A percentile compares a stretch with the other conserved stretches of the same genome.
Conservation (phyloP, 2,797 vertebrate species). For the Pempheris klunzingeri region DNA sequence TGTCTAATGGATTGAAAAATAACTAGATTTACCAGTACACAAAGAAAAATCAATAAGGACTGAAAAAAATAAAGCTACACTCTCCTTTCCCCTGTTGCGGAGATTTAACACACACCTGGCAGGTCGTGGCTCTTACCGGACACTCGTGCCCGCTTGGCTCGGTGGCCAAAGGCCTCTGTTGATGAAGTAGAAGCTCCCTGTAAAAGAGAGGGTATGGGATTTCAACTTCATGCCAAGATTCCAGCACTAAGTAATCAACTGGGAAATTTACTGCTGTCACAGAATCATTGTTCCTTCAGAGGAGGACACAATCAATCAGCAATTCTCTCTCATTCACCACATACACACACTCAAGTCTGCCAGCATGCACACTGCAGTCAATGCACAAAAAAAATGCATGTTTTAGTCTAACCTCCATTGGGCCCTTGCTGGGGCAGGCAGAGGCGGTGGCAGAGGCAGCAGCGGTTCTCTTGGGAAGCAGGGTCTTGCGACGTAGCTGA, state of each 20-base stretch:
- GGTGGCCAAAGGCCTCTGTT: slow-evolving; percentile 97
- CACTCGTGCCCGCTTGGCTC: slow-evolving; percentile 98
- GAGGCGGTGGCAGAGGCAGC: slow-evolving; percentile 93
- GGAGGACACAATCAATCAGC: slow-evolving; percentile 23
- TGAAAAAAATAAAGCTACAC: neutral
- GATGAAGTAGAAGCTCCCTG: slow-evolving; percentile 98
- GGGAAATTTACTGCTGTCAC: slow-evolving; percentile 23
- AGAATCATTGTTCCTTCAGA: slow-evolving; percentile 37
- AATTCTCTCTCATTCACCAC: neutral
- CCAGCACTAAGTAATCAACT: slow-evolving; percentile 21
- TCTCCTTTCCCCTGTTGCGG: slow-evolving; percentile 58
- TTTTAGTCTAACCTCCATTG: slow-evolving; percentile 91
- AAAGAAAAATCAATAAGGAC: slow-evolving; percentile 24
- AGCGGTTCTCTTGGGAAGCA: slow-evolving; percentile 98
- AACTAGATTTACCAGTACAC: slow-evolving; percentile 28
- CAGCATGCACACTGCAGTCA: slow-evolving; percentile 24
- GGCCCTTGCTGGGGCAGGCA: slow-evolving; percentile 91
- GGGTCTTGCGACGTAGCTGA: slow-evolving; percentile 99
- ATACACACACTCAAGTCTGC: neutral
- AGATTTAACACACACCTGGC: slow-evolving; percentile 90
- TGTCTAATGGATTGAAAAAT: slow-evolving; percentile 40
- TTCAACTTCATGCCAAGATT: slow-evolving; percentile 41
- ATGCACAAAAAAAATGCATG: slow-evolving; percentile 9
- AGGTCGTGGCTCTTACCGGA: slow-evolving; percentile 99
- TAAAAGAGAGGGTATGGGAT: slow-evolving; percentile 39